Evolutionary conservation across 2,888 invertebrate species (phyloP), one percentile per base, ranked within the genome.

Genomic region (Entomobrya multifasciata): DNA sequence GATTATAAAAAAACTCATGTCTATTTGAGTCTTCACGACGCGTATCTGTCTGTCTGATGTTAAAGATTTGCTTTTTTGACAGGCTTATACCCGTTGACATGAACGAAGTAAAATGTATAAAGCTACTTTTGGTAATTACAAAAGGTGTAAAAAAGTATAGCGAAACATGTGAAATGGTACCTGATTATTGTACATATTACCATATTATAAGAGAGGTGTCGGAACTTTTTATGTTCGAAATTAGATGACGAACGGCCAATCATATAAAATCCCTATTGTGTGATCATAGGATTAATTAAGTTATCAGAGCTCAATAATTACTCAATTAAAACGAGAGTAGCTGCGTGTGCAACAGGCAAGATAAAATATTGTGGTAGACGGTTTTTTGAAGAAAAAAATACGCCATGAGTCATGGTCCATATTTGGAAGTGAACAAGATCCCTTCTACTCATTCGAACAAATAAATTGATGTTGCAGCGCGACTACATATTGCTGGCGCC

Each of bases 241-340:
- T 47, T 72, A 49, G 72, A 72, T 52, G 72, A 72, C 52, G 30
- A 49, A 20, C 55, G 79, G 52, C 72, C 72, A 79, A 70, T 78
- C 82, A 41, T 15, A 15, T 6, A 76, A 72, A 84, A 83, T 77
- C 67, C 41, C 49, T 77, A 76, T 76, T 84, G 77, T 70, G 30
- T 57, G 44, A 41, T 70, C 67, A 11, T 17, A 22, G 60, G 70
- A 78, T 72, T 78, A 85, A 79, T 85, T 85, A 79, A 85, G 85
- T 85, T 79, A 77, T 79, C 70, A 85, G 79, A 85, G 79, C 79
- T 85, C 62, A 60, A 78, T 85, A 85, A 85, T 79, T 85, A 79
- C 76, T 79, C 85, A 79, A 85, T 85, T 79, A 85, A 79, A 85
- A 72, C 62, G 78, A 78, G 85, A 85, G 60, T 70, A 22, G 36